phyloP scores from a whole-genome alignment of 2,888 invertebrate genomes.

The Drosophila parthenogenetica region DNA sequence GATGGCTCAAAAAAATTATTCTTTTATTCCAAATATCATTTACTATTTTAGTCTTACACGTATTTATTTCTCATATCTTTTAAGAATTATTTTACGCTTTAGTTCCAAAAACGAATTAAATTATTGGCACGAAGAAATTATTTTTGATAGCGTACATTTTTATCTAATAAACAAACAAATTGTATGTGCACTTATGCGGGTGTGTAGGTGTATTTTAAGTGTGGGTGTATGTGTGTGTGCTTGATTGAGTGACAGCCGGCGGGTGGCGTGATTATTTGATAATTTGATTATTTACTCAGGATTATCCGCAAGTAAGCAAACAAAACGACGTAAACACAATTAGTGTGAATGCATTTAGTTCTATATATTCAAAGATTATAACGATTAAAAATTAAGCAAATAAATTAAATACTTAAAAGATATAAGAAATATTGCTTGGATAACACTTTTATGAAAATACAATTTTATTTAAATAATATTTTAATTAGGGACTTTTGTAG shows the following conservation, averaged over 20 bases:
- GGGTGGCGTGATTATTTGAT: slow-evolving; percentile 41
- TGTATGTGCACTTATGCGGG: background rate
- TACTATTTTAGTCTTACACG: too few relatives aligned
- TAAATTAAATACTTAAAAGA: background rate
- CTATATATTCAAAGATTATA: background rate
- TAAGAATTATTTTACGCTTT: background rate
- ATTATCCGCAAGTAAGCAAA: slow-evolving; percentile 4
- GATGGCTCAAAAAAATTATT: too few relatives aligned
- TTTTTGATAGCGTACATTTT: slow-evolving; percentile 36
- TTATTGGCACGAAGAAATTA: slow-evolving; percentile 41
- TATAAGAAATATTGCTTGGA: background rate
- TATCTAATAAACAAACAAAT: slow-evolving; percentile 16
- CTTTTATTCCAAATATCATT: too few relatives aligned
- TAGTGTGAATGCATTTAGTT: slow-evolving; percentile 26
- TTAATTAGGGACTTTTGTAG: too few relatives aligned
- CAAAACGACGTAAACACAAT: slow-evolving; percentile 5
- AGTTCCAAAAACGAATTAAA: slow-evolving; percentile 27
- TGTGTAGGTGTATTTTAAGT: slow-evolving; percentile 4
- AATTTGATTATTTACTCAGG: slow-evolving; percentile 4
- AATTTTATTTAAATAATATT: too few relatives aligned
- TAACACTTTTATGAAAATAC: too few relatives aligned
- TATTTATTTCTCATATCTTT: too few relatives aligned
- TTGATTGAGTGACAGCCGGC: background rate
- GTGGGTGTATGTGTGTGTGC: slow-evolving; percentile 2
- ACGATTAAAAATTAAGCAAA: background rate